Conservation (phyloP, 2,888 invertebrate species). For the Erannis defoliaria region DNA sequence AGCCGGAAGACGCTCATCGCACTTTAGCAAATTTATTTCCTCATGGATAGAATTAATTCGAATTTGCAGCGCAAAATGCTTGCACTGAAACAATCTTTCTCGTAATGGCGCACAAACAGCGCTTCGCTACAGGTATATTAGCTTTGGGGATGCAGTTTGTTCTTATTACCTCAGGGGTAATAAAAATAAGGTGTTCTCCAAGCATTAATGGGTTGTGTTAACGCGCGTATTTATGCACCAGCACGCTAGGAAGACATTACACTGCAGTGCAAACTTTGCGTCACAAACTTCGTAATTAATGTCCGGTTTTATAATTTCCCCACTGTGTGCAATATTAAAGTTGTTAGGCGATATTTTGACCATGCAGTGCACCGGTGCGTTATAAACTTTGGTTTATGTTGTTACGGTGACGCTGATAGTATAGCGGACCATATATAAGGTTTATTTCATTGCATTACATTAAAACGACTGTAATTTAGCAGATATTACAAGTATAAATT, state of each 20-base stretch:
- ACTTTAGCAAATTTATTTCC: slow-evolving; percentile 1
- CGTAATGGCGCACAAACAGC: slow-evolving; percentile 26
- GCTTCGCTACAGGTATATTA: slow-evolving; percentile 42
- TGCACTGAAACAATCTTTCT: slow-evolving; percentile 15
- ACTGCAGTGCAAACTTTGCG: slow-evolving; percentile 66
- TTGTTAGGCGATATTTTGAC: slow-evolving; percentile 63
- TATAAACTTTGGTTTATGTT: slow-evolving; percentile 49
- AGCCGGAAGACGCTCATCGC: neutral
- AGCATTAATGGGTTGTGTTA: slow-evolving; percentile 64
- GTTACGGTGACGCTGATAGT: slow-evolving; percentile 28
- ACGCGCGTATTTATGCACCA: slow-evolving; percentile 68
- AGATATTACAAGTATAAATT: too few species aligned
- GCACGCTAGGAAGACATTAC: slow-evolving; percentile 73
- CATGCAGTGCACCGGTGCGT: slow-evolving; percentile 49
- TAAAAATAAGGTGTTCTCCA: slow-evolving; percentile 61
- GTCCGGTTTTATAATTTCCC: slow-evolving; percentile 70
- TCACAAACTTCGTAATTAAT: slow-evolving; percentile 75
- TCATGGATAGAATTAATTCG: neutral
- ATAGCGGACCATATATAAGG: too few species aligned
- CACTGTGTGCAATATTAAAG: slow-evolving; percentile 65
- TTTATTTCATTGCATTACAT: too few species aligned
- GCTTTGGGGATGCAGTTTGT: slow-evolving; percentile 55
- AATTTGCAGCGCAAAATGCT: slow-evolving; percentile 11
- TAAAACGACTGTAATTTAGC: too few species aligned
- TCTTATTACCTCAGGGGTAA: slow-evolving; percentile 55